Evolutionary conservation across 2,113 vertebrate genomes (phyloP), one percentile per base, ranked within the genome.

Genomic region (Ailurus styani): DNA sequence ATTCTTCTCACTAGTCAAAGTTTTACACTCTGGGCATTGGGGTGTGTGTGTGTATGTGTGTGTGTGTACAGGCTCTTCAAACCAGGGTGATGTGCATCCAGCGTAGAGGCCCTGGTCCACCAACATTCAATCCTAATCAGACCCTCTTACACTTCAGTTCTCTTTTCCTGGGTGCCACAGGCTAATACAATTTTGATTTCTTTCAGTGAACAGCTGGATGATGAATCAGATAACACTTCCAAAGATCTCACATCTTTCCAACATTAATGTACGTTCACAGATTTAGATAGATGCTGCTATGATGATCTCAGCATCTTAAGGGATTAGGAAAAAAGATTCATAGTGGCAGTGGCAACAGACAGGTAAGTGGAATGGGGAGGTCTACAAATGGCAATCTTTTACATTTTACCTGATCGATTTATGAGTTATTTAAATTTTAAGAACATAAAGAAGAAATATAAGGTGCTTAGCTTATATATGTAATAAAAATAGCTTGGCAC

Each of bases 191-290:
- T 82, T 62, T 57, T 45, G 40, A 91, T 96, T 92, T 87, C 90
- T 97, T 88, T 54, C 88, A 40, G 82, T 52, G 91, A 97, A 91
- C 91, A 97, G 88, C 81, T 93, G 57, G 70, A 68, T 96, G 93
- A 95, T 93, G 66, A 97, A 95, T 97, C 85, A 94, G 31, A 60
- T 73, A 89, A 90, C 60, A 47, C 60, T 95, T 86, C 34, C 37
- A 93, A 97, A 94, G 29, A 94, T 21, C 54, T 85, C 82, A 68
- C 45, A 75, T 90, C 66, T 55, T 90, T 68, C 37, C 77, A 85
- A 92, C 96, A 94, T 94, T 93, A 94, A 93, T 60, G 12, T 25
- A 82, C 93, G 45, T 78, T 94, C 81, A 90, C 70, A 78, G 86
- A 72, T 90, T 83, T 40, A 83, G 73, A 96, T 54, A 82, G 87